phyloP scores from a whole-genome alignment of 2,888 invertebrate species.

The Rhagium mordax region DNA sequence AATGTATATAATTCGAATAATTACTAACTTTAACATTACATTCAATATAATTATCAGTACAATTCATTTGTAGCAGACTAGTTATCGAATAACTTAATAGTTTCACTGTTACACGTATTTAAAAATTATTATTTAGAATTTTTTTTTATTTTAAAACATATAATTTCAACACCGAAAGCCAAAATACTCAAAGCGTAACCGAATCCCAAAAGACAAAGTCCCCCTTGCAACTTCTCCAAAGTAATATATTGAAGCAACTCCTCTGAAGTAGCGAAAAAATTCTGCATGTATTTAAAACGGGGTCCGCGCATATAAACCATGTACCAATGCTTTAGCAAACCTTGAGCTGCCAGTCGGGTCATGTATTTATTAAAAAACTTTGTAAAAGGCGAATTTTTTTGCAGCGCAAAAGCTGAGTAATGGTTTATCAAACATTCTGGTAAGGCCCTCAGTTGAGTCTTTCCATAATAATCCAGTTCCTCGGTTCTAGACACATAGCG shows the following conservation, averaged over 20 bases:
- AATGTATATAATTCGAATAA: too few species aligned
- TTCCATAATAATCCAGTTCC: background rate
- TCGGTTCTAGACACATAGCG: background rate
- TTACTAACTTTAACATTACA: too few species aligned
- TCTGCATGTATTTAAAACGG: constrained; percentile 13
- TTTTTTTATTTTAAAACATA: background rate
- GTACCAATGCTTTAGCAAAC: constrained; percentile 48
- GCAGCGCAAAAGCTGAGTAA: constrained; percentile 53
- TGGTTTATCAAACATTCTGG: constrained; percentile 49
- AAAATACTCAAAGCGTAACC: constrained; percentile 45
- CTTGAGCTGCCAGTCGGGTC: constrained; percentile 48
- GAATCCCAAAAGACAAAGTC: constrained; percentile 43
- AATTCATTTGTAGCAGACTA: too few species aligned
- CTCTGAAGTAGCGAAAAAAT: constrained; percentile 40
- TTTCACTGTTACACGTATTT: too few species aligned
- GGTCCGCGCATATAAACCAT: constrained; percentile 11
- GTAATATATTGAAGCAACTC: constrained; percentile 35
- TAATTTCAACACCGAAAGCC: constrained; percentile 44
- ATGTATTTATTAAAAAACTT: constrained; percentile 42
- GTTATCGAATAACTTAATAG: too few species aligned
- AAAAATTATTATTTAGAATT: background rate
- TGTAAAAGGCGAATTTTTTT: constrained; percentile 53
- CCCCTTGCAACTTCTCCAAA: constrained; percentile 44
- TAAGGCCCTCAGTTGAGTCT: constrained; percentile 41
- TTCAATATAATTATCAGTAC: too few species aligned